phyloP scores from a whole-genome alignment of 1,140 invertebrate species.

The Drosophila miranda region DNA sequence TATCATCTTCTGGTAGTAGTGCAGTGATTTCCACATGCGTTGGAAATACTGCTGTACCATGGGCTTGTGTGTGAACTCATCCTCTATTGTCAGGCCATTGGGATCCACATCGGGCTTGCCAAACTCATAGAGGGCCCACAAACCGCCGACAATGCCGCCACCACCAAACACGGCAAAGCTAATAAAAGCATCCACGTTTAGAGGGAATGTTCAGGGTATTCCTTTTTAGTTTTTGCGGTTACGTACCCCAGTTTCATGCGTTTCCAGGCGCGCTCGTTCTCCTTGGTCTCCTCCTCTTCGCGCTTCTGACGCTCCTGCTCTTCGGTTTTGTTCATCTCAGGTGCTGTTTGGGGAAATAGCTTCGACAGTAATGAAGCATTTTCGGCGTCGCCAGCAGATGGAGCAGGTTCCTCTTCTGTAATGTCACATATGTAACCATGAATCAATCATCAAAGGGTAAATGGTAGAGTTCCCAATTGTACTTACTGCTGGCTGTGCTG shows the following conservation, averaged over 20 bases:
- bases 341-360: constrained; percentile 79
- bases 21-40: constrained; percentile 89
- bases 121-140: constrained; percentile 86
- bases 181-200: background rate
- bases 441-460: no score
- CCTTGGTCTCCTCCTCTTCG: constrained; percentile 82
- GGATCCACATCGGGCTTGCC: constrained; percentile 89
- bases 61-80: constrained; percentile 91
- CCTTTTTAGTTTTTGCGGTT: background rate
- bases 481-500: constrained; percentile 24
- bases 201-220: background rate
- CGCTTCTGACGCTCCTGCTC: constrained; percentile 72
- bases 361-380: constrained; percentile 61
- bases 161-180: constrained; percentile 85
- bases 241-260: constrained; percentile 85
- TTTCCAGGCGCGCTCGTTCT: constrained; percentile 85
- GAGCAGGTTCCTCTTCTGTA: constrained; percentile 5
- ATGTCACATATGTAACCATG: background rate
- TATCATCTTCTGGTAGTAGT: constrained; percentile 92
- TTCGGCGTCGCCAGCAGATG: background rate
- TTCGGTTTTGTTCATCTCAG: constrained; percentile 47
- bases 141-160: constrained; percentile 81
- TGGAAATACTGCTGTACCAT: constrained; percentile 88
- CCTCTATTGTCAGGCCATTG: constrained; percentile 89
- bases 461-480: no score